phyloP scores from a whole-genome alignment of 2,888 invertebrate species.

The Meteorus colon region DNA sequence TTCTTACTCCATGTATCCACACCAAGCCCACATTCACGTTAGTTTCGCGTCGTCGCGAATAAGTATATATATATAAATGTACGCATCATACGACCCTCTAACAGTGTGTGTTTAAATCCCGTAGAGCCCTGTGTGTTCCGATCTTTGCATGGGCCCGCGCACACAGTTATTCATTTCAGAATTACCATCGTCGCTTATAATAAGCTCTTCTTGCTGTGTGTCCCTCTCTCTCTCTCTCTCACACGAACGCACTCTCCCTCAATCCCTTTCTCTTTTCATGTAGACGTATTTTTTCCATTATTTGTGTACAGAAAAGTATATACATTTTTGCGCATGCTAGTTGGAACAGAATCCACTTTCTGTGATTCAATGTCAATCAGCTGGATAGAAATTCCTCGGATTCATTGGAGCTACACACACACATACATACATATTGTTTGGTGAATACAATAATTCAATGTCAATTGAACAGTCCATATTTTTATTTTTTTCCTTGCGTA shows the following conservation, averaged over 20 bases:
- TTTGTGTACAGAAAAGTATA: background rate
- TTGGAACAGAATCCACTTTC: too few species aligned
- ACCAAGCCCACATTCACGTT: slow-evolving; percentile 47
- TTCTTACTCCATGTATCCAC: slow-evolving; percentile 36
- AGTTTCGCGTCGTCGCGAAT: slow-evolving; percentile 40
- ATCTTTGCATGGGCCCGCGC: slow-evolving; percentile 54
- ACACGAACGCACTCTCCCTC: background rate
- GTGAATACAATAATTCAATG: too few species aligned
- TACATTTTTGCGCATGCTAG: too few species aligned
- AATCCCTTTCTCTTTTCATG: too few species aligned
- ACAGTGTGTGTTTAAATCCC: slow-evolving; percentile 15
- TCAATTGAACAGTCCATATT: too few species aligned
- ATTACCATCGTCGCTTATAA: slow-evolving; percentile 73
- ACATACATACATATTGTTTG: too few species aligned
- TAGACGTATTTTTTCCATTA: background rate
- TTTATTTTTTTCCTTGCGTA: too few species aligned
- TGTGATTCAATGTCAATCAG: too few species aligned
- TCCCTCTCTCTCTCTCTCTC: background rate
- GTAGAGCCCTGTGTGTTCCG: slow-evolving; percentile 36
- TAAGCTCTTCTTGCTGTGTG: slow-evolving; percentile 67
- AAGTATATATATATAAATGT: background rate
- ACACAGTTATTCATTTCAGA: slow-evolving; percentile 72
- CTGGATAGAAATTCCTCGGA: too few species aligned
- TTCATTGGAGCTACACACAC: too few species aligned
- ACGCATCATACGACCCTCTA: background rate